Percentiles rank a stretch among this genome's conserved stretches.
Evolutionary conservation across 1,140 invertebrate genomes (phyloP).

Genomic region (Drosophila lacertosa): DNA sequence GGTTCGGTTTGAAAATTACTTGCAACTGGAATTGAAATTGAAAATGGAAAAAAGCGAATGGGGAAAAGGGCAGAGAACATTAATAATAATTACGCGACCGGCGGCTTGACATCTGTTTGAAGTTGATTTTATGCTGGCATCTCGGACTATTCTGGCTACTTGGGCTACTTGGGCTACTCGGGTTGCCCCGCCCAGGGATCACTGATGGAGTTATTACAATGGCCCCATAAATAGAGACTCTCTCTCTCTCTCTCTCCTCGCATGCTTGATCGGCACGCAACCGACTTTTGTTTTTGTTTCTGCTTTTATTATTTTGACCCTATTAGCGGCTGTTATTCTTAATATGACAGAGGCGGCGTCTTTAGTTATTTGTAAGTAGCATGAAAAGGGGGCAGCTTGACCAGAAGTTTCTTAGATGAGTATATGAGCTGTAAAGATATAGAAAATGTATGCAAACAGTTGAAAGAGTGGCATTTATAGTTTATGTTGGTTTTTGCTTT

Average conservation of each 20-base stretch:
- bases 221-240: constrained; percentile 53
- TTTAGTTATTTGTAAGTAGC: background rate
- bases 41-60: constrained; percentile 32
- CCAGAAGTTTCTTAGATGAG: background rate
- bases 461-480: too few species aligned
- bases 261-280: constrained; percentile 58
- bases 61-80: too few species aligned
- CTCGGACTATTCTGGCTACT: background rate
- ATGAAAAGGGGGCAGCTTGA: constrained; percentile 5
- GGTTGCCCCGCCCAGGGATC: constrained; percentile 21
- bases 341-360: background rate
- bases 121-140: constrained; percentile 61
- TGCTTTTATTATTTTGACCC: constrained; percentile 52
- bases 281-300: constrained; percentile 30
- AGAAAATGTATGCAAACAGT: background rate
- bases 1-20: constrained; percentile 3
- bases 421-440: background rate
- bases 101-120: constrained; percentile 62
- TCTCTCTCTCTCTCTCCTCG: constrained; percentile 8
- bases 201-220: constrained; percentile 63
- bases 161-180: too few species aligned
- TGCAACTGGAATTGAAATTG: constrained; percentile 20
- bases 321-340: constrained; percentile 31
- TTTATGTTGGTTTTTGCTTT: too few species aligned
- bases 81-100: constrained; percentile 63